A percentile compares a stretch with the other conserved stretches of the same genome.
phyloP scores from a whole-genome alignment of 30 jellyfish, hydroid and myxozoan genomes.

The Aurelia coerulea region DNA sequence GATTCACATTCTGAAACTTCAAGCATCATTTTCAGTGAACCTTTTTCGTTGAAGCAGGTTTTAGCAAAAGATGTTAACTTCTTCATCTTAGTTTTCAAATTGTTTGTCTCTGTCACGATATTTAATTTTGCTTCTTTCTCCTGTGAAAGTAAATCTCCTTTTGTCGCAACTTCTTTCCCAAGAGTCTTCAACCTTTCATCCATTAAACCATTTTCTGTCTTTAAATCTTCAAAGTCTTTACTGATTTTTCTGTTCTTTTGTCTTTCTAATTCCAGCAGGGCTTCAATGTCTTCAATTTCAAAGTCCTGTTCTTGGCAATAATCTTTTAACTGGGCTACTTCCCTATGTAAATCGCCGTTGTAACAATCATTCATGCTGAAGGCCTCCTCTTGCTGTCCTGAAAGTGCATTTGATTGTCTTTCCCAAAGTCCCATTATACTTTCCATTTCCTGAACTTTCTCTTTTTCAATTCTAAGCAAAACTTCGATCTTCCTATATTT shows the following conservation, averaged over 20 bases:
- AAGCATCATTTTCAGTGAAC: background rate
- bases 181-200: background rate
- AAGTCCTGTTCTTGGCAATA: conserved; percentile 8
- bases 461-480: background rate
- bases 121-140: background rate
- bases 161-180: background rate
- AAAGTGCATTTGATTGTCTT: background rate
- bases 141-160: background rate
- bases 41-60: background rate
- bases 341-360: background rate
- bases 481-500: background rate
- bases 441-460: background rate
- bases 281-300: conserved; percentile 3
- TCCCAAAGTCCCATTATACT: background rate
- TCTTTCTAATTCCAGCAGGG: background rate
- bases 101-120: too few relatives aligned
- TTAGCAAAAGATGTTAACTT: background rate
- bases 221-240: background rate
- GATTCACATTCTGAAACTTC: conserved; percentile 6
- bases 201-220: background rate
- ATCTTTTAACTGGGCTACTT: background rate
- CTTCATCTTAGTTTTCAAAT: background rate
- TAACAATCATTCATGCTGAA: too few relatives aligned
- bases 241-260: background rate
- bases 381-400: background rate